A percentile compares a stretch with the other conserved stretches of the same genome.
phyloP scores from a whole-genome alignment of 2,113 vertebrate genomes.

The Alligator sinensis region DNA sequence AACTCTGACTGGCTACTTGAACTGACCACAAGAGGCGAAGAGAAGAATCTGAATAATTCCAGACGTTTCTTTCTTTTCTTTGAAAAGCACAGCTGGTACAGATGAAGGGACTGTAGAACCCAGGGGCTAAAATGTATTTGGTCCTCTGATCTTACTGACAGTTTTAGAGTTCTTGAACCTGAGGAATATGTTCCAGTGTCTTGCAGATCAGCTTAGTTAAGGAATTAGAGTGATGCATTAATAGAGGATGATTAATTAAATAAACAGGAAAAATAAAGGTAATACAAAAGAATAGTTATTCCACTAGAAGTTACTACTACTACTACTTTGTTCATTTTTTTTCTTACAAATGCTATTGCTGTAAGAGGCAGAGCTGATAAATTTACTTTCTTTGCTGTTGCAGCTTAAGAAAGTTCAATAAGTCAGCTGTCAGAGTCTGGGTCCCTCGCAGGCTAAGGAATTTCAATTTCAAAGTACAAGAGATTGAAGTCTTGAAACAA shows the following conservation, averaged over 20 bases:
- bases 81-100: background rate
- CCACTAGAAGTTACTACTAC: background rate
- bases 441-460: constrained; percentile 71
- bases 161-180: background rate
- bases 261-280: background rate
- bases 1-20: background rate
- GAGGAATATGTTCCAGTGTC: background rate
- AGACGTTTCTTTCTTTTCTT: background rate
- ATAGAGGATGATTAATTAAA: constrained; percentile 37
- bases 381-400: constrained; percentile 69
- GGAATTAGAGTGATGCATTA: background rate
- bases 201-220: background rate
- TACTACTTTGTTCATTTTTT: no score
- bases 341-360: constrained; percentile 12
- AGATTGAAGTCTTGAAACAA: constrained; percentile 77
- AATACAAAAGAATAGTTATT: background rate
- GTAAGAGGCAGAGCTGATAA: constrained; percentile 27
- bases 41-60: background rate
- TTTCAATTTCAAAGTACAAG: constrained; percentile 82
- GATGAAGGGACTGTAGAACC: background rate
- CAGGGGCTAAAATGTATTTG: background rate
- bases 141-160: constrained; percentile 18
- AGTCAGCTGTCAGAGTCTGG: constrained; percentile 71
- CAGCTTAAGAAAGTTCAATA: constrained; percentile 75
- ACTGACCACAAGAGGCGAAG: background rate